Evolutionary conservation across 2,888 invertebrate species (phyloP), one percentile per base, ranked within the genome.

Genomic region (Zaprionus bogoriensis): DNA sequence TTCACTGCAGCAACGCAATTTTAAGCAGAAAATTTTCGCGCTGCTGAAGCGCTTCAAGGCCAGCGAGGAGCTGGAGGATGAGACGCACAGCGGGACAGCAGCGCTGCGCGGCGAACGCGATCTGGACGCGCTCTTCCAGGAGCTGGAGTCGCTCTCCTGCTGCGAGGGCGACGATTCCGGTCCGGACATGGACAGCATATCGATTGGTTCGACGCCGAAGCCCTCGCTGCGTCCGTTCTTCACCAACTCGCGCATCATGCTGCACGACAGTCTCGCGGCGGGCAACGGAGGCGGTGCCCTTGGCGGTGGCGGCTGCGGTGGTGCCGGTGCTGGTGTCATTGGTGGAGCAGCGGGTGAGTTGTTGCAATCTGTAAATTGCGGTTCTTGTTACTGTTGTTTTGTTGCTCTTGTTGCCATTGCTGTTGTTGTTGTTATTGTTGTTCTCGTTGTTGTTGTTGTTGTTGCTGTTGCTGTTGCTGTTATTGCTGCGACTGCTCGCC

Each of bases 1-100:
- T 87, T 90, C 89, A 38, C 82, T 91, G 74, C 90, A 96, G 94
- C 96, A 97, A 94, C 94, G 97, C 88, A 99, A 99, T 92, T 93
- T 99, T 88, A 99, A 99, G 91, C 98, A 99, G 92, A 97, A 97
- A 92, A 98, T 99, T 91, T 97, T 98, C 70, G 97, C 98, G 48
- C 92, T 99, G 78, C 92, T 99, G 88, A 96, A 96, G 89, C 95
- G 98, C 86, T 99, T 99, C 93, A 95, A 97, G 84, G 95, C 97
- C 72, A 96, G 97, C 36, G 99, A 99, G 90, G 98, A 98, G 87
- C 91, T 97, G 89, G 96, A 96, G 87, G 93, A 94, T 14, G 93
- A 94, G 44, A 92, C 92, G 2, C 90, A 92, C 36, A 90, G 93
- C 23, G 94, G 93, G 77, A 92, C 94, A 48, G 91, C 92, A 42